These are phyloP conservation scores for Myotis davidii DNA, from an alignment of 2,113 vertebrate genomes.

Conservation along the genomic window DNA sequence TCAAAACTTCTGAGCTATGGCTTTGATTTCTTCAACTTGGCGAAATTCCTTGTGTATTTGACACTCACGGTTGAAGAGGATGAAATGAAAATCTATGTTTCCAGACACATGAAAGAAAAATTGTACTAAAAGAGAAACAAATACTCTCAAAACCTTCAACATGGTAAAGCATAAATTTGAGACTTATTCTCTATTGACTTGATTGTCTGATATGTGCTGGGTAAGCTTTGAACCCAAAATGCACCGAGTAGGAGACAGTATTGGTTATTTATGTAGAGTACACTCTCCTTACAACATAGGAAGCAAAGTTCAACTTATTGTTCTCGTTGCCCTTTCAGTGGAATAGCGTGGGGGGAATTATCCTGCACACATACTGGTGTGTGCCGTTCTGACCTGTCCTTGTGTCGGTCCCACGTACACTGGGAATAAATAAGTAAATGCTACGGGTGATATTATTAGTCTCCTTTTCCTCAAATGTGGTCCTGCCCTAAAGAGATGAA, in stretches of 20 bases:
- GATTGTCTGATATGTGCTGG: neutral
- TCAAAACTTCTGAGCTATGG: neutral
- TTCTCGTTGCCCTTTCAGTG: neutral
- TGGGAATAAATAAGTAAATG: neutral
- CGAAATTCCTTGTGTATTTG: neutral
- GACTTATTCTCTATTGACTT: neutral
- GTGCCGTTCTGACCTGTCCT: neutral
- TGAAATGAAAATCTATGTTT: neutral
- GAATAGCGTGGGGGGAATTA: neutral
- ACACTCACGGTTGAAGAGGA: neutral
- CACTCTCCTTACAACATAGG: neutral
- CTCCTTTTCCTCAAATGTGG: neutral
- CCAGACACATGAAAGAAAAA: constrained; percentile 29
- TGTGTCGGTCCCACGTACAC: neutral
- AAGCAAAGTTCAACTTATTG: neutral
- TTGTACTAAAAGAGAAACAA: neutral
- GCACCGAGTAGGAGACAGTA: neutral
- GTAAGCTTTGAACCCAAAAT: neutral
- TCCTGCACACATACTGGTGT: neutral
- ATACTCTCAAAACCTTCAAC: neutral
- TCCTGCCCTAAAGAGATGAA: constrained; percentile 36
- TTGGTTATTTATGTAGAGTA: neutral
- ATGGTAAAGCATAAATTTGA: neutral
- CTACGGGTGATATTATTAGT: neutral
- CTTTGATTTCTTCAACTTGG: neutral